A percentile compares a stretch with the other conserved stretches of the same genome.
These are phyloP conservation scores for Phyllostomus discolor DNA, from an alignment of 2,113 vertebrate genomes.

Conservation along the genomic window DNA sequence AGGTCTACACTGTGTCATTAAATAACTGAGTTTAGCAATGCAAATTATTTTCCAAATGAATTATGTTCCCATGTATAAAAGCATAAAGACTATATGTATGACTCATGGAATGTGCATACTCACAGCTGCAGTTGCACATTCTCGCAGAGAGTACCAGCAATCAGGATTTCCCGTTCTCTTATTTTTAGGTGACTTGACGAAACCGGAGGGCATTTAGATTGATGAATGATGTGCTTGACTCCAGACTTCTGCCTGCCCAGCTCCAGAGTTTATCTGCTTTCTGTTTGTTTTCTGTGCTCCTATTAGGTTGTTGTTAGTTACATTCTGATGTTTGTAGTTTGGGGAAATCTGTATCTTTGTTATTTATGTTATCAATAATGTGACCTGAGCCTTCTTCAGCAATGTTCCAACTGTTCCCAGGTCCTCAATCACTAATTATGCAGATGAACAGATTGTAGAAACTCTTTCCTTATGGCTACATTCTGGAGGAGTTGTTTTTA, in stretches of 20 bases:
- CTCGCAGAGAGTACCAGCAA: neutral
- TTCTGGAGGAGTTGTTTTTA: conserved; percentile 81
- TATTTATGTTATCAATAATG: conserved; percentile 83
- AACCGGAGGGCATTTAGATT: conserved; percentile 45
- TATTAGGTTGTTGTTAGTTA: conserved; percentile 76
- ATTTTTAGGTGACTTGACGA: conserved; percentile 32
- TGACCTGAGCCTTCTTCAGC: conserved; percentile 81
- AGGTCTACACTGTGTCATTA: neutral
- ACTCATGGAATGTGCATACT: neutral
- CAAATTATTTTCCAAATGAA: conserved; percentile 12
- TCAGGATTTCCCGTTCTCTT: neutral
- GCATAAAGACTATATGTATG: conserved; percentile 24
- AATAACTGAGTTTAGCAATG: conserved; percentile 39
- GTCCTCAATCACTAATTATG: conserved; percentile 85
- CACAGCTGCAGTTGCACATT: conserved; percentile 22
- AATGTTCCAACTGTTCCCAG: conserved; percentile 85
- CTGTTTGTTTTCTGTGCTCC: conserved; percentile 79
- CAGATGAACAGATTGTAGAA: conserved; percentile 85
- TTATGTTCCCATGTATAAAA: conserved; percentile 1
- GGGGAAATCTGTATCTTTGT: conserved; percentile 81
- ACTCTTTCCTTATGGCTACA: conserved; percentile 83
- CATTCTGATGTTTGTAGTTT: conserved; percentile 80
- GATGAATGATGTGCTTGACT: conserved; percentile 21
- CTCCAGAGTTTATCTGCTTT: conserved; percentile 70
- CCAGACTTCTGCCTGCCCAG: conserved; percentile 39